Conservation (phyloP, 2,888 invertebrate species). For the Pseudeuparius sepicola region DNA sequence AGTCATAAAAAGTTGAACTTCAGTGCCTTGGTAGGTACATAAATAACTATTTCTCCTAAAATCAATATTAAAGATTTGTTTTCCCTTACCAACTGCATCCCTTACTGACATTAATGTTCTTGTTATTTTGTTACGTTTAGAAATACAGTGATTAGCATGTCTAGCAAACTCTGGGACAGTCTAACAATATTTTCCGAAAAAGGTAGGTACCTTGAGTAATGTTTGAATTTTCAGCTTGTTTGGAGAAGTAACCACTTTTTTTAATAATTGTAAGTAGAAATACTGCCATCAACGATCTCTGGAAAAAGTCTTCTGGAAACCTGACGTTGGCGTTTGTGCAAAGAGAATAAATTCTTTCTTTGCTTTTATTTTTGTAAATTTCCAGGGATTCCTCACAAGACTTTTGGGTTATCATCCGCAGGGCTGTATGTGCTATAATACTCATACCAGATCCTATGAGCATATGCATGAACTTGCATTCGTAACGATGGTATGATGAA, state of each 20-base stretch:
- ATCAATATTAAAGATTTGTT: too few relatives aligned
- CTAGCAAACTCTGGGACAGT: too few relatives aligned
- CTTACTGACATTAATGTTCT: too few relatives aligned
- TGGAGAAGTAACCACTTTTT: conserved; percentile 46
- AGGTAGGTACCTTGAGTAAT: too few relatives aligned
- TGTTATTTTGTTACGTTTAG: too few relatives aligned
- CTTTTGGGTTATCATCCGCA: conserved; percentile 68
- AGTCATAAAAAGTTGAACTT: too few relatives aligned
- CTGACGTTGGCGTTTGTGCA: conserved; percentile 56
- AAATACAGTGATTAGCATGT: too few relatives aligned
- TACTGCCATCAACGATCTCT: conserved; percentile 66
- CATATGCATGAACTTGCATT: conserved; percentile 64
- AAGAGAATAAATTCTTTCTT: conserved; percentile 47
- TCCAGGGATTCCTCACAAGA: conserved; percentile 42
- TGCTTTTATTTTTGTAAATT: conserved; percentile 41
- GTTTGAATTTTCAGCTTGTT: too few relatives aligned
- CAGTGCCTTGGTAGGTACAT: too few relatives aligned
- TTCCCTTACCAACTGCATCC: too few relatives aligned
- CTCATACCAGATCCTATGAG: conserved; percentile 73
- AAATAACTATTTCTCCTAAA: too few relatives aligned
- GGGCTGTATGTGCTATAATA: conserved; percentile 61
- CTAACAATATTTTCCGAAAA: too few relatives aligned
- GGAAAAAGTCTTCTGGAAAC: conserved; percentile 57
- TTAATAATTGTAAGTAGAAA: conserved; percentile 65
- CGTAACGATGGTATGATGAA: conserved; percentile 59